Conservation (phyloP, 2,888 invertebrate species). For the Eupeodes latifasciatus region DNA sequence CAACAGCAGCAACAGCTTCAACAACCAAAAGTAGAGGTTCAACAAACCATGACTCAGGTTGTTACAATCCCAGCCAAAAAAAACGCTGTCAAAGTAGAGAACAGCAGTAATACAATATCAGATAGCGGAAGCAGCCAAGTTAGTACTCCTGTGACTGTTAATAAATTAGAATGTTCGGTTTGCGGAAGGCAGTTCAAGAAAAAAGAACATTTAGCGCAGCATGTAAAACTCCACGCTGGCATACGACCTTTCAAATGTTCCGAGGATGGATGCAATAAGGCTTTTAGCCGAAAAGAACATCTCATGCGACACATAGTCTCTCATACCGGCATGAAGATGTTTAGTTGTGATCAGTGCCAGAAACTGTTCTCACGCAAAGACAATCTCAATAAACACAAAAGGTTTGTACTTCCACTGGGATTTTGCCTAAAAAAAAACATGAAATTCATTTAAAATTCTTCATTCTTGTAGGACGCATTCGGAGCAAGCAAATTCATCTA, state of each 20-base stretch:
- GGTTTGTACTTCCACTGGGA: conserved; percentile 77
- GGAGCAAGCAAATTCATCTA: conserved; percentile 81
- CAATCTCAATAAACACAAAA: conserved; percentile 84
- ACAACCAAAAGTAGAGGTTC: conserved; percentile 45
- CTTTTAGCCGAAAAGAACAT: conserved; percentile 89
- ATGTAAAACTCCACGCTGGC: conserved; percentile 88
- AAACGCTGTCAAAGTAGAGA: conserved; percentile 44
- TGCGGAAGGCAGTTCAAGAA: conserved; percentile 88
- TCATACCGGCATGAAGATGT: conserved; percentile 89
- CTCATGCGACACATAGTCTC: conserved; percentile 88
- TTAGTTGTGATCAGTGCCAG: conserved; percentile 87
- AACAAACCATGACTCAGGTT: conserved; percentile 48
- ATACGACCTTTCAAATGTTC: conserved; percentile 88
- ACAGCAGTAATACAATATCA: conserved; percentile 42
- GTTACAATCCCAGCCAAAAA: conserved; percentile 53
- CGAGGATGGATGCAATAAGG: conserved; percentile 86
- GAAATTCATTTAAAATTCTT: conserved; percentile 8
- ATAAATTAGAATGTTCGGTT: conserved; percentile 85
- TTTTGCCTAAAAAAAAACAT: not conserved
- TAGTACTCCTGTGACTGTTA: conserved; percentile 46
- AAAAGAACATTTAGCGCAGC: conserved; percentile 89
- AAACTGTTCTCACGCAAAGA: conserved; percentile 85
- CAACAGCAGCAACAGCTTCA: conserved; percentile 77
- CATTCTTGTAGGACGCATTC: conserved; percentile 80
- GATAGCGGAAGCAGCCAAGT: conserved; percentile 51